Evolutionary conservation across 2,888 invertebrate genomes (phyloP), one percentile per base, ranked within the genome.

Genomic region (Lepidonotus clava): DNA sequence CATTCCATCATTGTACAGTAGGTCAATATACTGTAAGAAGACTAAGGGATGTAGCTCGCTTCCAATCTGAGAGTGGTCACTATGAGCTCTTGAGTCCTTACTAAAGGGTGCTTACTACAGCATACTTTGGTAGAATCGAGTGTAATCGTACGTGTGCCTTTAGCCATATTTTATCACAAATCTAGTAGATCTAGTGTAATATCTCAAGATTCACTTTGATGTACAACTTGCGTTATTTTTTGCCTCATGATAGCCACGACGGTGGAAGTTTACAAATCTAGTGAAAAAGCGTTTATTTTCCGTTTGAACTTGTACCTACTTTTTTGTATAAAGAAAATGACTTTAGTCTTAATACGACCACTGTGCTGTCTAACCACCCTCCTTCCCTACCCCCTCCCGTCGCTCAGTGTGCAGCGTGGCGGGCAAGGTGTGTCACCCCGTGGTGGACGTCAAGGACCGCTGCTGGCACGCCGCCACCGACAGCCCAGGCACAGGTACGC

Each of bases 401-500:
- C 8, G 11, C 56, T 14, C 66, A 86, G 86, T 86, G 0, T 86
- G 86, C 38, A 28, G 38, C 18, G 36, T 56, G 46, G 86, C 86
- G 28, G 83, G 46, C 6, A 80, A 83, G 66, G 61, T 32, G 34
- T 86, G 86, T 40, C 46, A 61, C 83, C 41, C 56, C 24, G 61
- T 86, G 40, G n/a, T 66, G 36, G 86, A 86, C 36, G 21, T 83
- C 1, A 56, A 86, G 61, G 83, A 53, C 21, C 53, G 83, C 46
- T 86, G 86, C 61, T 86, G 86, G 86, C 24, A 66, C 8, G 83
- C 67, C 21, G n/a, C 0, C 0, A 83, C 56, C 40, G 83, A 83
- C 53, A 83, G 32, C 28, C 86, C 80, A 1, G 80, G 83, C 11
- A 36, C 40, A 61, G 86, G 86, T 66, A 38, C 28, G 56, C 21